Evolutionary conservation across 1,140 invertebrate species (phyloP), one percentile per base, ranked within the genome.

Genomic region (Drosophila willistoni): DNA sequence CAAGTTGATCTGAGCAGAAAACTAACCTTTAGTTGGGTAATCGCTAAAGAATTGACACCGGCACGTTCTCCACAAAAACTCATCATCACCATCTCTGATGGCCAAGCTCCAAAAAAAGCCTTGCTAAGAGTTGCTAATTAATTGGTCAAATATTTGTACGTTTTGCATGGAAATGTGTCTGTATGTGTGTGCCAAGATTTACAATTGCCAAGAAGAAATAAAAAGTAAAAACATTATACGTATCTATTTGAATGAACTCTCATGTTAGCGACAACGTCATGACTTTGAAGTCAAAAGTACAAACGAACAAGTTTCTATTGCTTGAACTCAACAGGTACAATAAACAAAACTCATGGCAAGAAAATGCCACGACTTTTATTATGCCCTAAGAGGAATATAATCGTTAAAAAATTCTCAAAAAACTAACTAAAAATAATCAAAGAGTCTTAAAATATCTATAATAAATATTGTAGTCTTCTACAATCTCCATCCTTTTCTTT

Each of bases 81-180:
- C 44, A 9, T 70, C 65, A 59, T 60, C 54, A 54, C 65, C 14
- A 63, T 67, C 34, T 63, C 62, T 67, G 51, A 77, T 72, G 56
- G 56, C 56, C 56, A 59, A 33, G 17, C 56, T 59, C 34, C 34
- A 36, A 51, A 51, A 47, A 51, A 59, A 59, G 69, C 39, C 22
- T 57, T 33, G 68, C 64, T 25, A 41, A 54, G 22, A 44, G 34
- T 54, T 77, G 84, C 64, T 87, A 87, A 87, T 89, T 77, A 87
- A 65, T 80, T 73, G 70, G 56, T 36, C 70, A 87, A 89, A 89
- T 68, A 71, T 62, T 47, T 3, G 41, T 41, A 60, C 55, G 7
- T 51, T n/a, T 47, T 17, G 44, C 17, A 19, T 14, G 17, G 7
- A 7, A 17, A 14, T 19, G 5, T 44, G 14, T 44, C 13, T 17